Evolutionary conservation across 2,113 vertebrate genomes (phyloP), one percentile per base, ranked within the genome.

Genomic region (Bettongia penicillata): DNA sequence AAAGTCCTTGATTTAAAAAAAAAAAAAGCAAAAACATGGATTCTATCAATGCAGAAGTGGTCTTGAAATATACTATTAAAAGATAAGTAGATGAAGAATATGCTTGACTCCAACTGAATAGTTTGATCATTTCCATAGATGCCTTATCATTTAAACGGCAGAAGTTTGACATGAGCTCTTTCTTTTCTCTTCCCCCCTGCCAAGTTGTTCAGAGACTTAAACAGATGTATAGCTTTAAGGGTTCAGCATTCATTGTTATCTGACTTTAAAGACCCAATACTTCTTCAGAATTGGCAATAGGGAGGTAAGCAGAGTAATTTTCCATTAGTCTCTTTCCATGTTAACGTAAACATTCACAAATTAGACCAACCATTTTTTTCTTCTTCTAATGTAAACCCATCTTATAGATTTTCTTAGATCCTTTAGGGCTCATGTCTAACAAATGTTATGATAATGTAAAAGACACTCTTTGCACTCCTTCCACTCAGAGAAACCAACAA

Each of bases 391-490:
- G 68, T 43, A 84, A 10, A 84, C 9, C 53, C 37, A 3, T 9
- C 5, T 26, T 93, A 61, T 55, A 89, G 90, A 92, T 97, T 97
- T 97, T 97, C 96, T 97, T 31, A 96, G 89, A 93, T 95, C 91
- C 93, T 98, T 97, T 77, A 98, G 94, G 91, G 95, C 77, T 95
- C 61, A 51, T 97, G 68, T 98, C 95, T 96, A 97, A 97, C 68
- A 98, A 95, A 97, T 97, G 92, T 96, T 98, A 98, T 97, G 94
- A 94, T 97, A 97, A 97, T 94, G 68, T 94, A 96, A 95, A 97
- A 97, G 49, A 94, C 57, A 68, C 10, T 96, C 23, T 55, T 55
- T 95, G 26, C 91, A 53, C 84, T 43, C 90, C 94, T 93, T 93
- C 94, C 2, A 0, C 97, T 97, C 94, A 95, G 94, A 97, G 89